Evolutionary conservation across 2,797 vertebrate genomes (phyloP).

Genomic region (Sardinella longiceps): DNA sequence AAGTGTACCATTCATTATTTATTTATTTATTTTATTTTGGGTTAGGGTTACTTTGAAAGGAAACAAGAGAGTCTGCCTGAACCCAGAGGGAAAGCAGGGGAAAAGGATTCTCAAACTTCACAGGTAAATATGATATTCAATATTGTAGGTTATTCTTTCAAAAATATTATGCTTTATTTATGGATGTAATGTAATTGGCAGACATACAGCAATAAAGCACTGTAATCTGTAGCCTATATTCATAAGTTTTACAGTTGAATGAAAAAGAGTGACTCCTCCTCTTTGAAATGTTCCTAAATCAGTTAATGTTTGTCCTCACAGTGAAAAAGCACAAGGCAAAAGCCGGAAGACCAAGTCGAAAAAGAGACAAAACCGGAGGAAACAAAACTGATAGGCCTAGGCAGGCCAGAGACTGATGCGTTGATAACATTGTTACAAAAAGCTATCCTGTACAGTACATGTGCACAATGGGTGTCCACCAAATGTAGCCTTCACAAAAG

Average conservation of each 20-base stretch:
- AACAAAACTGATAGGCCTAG: neutral
- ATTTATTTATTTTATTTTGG: too few species aligned
- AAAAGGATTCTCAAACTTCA: constrained; percentile 23
- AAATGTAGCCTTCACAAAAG: neutral
- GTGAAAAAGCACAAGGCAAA: constrained; percentile 22
- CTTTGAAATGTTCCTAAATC: neutral
- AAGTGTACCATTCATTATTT: too few species aligned
- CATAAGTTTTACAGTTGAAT: neutral
- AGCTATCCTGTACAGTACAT: neutral
- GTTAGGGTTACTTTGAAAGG: constrained; percentile 3
- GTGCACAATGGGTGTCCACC: too few species aligned
- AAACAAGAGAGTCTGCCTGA: constrained; percentile 40
- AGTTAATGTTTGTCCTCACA: neutral
- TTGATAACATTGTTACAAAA: neutral
- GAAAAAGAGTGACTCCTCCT: neutral
- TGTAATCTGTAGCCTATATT: neutral
- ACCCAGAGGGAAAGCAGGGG: constrained; percentile 45
- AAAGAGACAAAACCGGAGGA: constrained; percentile 19
- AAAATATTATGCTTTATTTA: neutral
- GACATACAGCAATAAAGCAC: neutral
- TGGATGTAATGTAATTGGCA: too few species aligned
- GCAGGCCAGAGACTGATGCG: neutral
- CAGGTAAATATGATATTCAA: constrained; percentile 31
- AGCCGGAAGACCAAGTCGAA: neutral
- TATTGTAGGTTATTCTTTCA: neutral